Evolutionary conservation across 2,888 invertebrate species (phyloP).

Genomic region (Heterodera filipjevi): DNA sequence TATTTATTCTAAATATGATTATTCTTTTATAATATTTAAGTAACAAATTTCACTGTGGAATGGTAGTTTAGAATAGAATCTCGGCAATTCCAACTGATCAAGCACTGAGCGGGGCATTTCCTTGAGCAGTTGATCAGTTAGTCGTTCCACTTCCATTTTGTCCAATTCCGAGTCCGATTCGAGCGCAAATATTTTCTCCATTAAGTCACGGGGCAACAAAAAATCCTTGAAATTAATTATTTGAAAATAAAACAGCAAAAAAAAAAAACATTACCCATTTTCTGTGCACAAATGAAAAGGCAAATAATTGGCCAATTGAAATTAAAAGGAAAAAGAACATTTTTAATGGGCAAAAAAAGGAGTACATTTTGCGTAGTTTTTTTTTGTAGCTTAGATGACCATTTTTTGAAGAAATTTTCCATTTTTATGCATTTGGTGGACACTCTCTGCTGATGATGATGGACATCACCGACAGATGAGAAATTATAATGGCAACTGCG

Average conservation of each 20-base stretch:
- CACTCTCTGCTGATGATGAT: too few species aligned
- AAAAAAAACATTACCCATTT: slow-evolving; percentile 25
- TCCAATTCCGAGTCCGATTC: slow-evolving; percentile 26
- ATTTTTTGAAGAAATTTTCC: background rate
- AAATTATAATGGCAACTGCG: too few species aligned
- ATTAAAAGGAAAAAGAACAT: background rate
- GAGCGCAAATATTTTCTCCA: slow-evolving; percentile 32
- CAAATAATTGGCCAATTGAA: background rate
- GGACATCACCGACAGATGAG: too few species aligned
- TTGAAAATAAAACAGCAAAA: background rate
- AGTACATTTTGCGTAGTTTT: background rate
- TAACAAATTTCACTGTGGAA: slow-evolving; percentile 19
- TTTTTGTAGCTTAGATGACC: background rate
- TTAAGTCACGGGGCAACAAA: slow-evolving; percentile 34
- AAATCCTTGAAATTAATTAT: slow-evolving; percentile 35
- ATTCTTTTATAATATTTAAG: background rate
- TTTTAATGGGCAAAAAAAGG: background rate
- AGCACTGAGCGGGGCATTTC: slow-evolving; percentile 26
- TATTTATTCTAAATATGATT: too few species aligned
- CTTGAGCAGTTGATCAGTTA: slow-evolving; percentile 33
- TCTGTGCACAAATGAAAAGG: slow-evolving; percentile 25
- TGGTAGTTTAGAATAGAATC: slow-evolving; percentile 36
- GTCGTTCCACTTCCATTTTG: slow-evolving; percentile 32
- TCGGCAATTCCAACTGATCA: slow-evolving; percentile 38
- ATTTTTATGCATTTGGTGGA: too few species aligned